Evolutionary conservation across 2,797 vertebrate genomes (phyloP).

Genomic region (Semaprochilodus insignis): DNA sequence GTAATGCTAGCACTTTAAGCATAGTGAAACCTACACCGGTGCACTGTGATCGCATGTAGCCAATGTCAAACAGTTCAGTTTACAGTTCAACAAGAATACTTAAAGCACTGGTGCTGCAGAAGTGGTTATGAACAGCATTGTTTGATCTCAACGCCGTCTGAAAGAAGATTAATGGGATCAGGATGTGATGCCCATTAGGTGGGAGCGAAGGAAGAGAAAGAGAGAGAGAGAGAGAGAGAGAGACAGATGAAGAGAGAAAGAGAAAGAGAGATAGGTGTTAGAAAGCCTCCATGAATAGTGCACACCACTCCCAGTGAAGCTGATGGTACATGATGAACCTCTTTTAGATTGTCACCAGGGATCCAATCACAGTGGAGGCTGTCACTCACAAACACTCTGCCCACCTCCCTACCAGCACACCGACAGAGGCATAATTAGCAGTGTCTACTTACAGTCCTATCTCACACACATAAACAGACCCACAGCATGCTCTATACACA

Average conservation of each 20-base stretch:
- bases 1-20: slow-evolving; percentile 3
- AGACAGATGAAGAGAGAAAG: not conserved
- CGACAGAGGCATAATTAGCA: slow-evolving; percentile 62
- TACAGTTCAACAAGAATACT: slow-evolving; percentile 32
- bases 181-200: slow-evolving; percentile 13
- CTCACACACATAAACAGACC: slow-evolving; percentile 23
- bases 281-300: not conserved
- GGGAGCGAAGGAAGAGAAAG: not conserved
- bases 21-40: slow-evolving; percentile 40
- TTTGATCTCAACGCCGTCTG: not conserved
- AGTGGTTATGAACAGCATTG: slow-evolving; percentile 26
- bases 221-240: slow-evolving; percentile 8
- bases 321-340: slow-evolving; percentile 37
- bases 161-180: slow-evolving; percentile 24
- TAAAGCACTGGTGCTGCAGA: slow-evolving; percentile 2
- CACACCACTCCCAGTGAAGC: slow-evolving; percentile 52
- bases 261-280: slow-evolving; percentile 3
- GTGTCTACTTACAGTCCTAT: slow-evolving; percentile 47
- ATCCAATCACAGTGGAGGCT: slow-evolving; percentile 61
- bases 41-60: slow-evolving; percentile 22
- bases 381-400: slow-evolving; percentile 51
- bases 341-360: slow-evolving; percentile 61
- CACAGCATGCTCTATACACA: not conserved
- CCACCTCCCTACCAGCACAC: slow-evolving; percentile 62
- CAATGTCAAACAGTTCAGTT: slow-evolving; percentile 49